Conservation (phyloP, 1,140 invertebrate species). For the Drosophila equinoxialis region DNA sequence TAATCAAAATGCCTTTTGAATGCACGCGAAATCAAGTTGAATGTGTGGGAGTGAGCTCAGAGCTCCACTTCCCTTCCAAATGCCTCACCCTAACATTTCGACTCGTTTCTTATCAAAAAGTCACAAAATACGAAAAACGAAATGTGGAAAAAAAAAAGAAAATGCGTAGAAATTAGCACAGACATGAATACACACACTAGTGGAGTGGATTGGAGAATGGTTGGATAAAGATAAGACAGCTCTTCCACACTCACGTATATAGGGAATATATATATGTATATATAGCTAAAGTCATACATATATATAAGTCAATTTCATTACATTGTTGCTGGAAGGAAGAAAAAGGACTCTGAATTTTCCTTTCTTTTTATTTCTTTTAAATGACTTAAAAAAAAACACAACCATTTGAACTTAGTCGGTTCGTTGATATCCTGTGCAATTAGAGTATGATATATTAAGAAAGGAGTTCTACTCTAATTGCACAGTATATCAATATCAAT, state of each 20-base stretch:
- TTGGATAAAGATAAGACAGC: slow-evolving; percentile 62
- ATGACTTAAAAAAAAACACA: slow-evolving; percentile 35
- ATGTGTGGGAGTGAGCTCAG: slow-evolving; percentile 34
- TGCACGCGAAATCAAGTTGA: slow-evolving; percentile 73
- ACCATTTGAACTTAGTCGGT: background rate
- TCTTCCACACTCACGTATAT: slow-evolving; percentile 20
- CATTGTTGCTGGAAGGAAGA: slow-evolving; percentile 55
- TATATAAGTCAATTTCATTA: slow-evolving; percentile 71
- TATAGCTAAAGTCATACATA: slow-evolving; percentile 1
- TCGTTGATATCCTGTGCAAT: background rate
- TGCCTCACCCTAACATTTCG: background rate
- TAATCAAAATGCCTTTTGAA: slow-evolving; percentile 80
- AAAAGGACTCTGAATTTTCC: slow-evolving; percentile 28
- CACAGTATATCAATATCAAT: too few species aligned
- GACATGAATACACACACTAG: slow-evolving; percentile 74
- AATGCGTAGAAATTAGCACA: slow-evolving; percentile 78
- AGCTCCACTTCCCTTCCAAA: background rate
- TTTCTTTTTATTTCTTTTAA: slow-evolving; percentile 42
- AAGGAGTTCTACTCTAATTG: too few species aligned
- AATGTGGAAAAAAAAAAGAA: slow-evolving; percentile 32
- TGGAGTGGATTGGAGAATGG: slow-evolving; percentile 43
- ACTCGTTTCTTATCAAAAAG: slow-evolving; percentile 32
- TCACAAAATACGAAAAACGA: slow-evolving; percentile 42
- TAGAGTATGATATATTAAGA: too few species aligned
- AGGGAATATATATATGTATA: slow-evolving; percentile 2